Evolutionary conservation across 2,888 invertebrate species (phyloP), one percentile per base, ranked within the genome.

Genomic region (Conchocele bisecta): DNA sequence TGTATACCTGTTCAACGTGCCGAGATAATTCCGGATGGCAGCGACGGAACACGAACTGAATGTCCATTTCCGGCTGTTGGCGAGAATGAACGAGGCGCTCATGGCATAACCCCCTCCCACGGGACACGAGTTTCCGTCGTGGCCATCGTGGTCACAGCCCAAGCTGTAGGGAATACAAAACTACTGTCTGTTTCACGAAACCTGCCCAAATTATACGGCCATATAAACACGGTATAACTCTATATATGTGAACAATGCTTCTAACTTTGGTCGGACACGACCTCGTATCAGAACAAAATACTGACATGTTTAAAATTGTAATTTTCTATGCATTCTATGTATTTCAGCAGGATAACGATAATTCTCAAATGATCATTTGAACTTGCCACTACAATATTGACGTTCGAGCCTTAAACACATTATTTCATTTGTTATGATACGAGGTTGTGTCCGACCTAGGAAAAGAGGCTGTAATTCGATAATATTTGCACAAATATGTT

Each of bases 11-110:
- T 68, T 50, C 2, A 75, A 39, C 24, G 42, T 17, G 7, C 44
- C 13, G 2, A 75, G 28, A 41, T 75, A 77, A 5, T 57, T 51
- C 28, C 56, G 41, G 41, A 80, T 73, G 26, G 69, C 63, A 5
- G 58, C 50, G 7, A 69, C 68, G 20, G 80, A 77, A 33, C 80
- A 80, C 11, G 65, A 42, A 6, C 77, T 77, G 48, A 80, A 80
- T 3, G 37, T 63, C 72, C 75, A 75, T 37, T 70, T 71, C 4
- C 66, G 69, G 33, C 58, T 64, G 48, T 69, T 72, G 35, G 66
- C 66, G 20, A 71, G 51, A 17, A 71, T 58, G 22, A 71, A 71
- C 11, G 20, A 17, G 2, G 74, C 58, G 33, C 67, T 73, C 75
- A 73, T 75, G 13, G 70, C 67, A 39, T 63, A 77, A 6, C 69